A percentile compares a stretch with the other conserved stretches of the same genome.
Evolutionary conservation across 2,113 vertebrate genomes (phyloP).

Genomic region (Cromileptes altivelis): DNA sequence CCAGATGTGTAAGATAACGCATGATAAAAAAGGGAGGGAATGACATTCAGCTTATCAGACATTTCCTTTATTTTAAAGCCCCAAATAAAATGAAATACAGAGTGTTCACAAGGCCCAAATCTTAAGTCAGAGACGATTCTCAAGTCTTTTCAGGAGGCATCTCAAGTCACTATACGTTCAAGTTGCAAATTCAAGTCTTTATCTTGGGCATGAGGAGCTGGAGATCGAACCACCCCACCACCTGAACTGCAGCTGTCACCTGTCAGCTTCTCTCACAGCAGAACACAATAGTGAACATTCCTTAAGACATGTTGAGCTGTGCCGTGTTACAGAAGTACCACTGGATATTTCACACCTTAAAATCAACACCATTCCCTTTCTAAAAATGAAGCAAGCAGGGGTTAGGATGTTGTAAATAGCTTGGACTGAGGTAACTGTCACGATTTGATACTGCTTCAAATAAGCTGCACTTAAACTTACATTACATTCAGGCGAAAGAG

Average conservation of each 20-base stretch:
- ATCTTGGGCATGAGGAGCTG: no score
- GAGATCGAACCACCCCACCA: no score
- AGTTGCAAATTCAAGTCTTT: no score
- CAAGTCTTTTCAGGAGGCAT: no score
- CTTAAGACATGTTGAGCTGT: neutral
- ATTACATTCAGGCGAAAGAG: slow-evolving; percentile 62
- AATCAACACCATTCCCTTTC: slow-evolving; percentile 10
- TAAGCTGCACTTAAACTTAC: slow-evolving; percentile 62
- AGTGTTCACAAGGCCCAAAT: no score
- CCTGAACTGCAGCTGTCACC: slow-evolving; percentile 5
- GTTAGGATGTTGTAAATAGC: slow-evolving; percentile 16
- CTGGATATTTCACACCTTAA: slow-evolving; percentile 1
- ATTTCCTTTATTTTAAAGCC: no score
- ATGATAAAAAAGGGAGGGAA: no score
- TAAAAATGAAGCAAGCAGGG: slow-evolving; percentile 1
- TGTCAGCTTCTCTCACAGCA: neutral
- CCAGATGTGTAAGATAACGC: no score
- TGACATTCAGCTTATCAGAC: no score
- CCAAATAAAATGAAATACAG: no score
- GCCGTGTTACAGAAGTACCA: slow-evolving; percentile 13
- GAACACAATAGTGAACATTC: slow-evolving; percentile 11
- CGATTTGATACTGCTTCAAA: slow-evolving; percentile 46
- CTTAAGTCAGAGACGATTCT: no score
- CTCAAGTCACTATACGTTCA: no score
- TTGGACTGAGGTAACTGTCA: slow-evolving; percentile 16